Base-by-base conservation (phyloP, 2,888 invertebrate species). In the Drosophila helvetica region DNA sequence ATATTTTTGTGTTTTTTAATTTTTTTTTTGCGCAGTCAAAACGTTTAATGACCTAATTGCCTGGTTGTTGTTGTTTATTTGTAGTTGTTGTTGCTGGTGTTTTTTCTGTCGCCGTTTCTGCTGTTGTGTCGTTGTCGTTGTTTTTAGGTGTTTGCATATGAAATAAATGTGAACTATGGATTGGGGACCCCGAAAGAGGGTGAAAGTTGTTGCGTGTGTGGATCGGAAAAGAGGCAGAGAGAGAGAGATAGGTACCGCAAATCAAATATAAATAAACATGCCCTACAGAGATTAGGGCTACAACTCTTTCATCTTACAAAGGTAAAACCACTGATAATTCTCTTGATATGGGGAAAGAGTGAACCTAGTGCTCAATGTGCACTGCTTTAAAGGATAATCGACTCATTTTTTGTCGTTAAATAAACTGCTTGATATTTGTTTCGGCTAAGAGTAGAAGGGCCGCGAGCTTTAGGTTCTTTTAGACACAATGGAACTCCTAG, bases 1-100 rank as follows among this genome's bases (percentile, higher is more conserved):
- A 19, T 10, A 10, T 19, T 48, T 8, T 30, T 22, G 27, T 50
- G 17, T 9, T 22, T 30, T 42, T 50, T 19, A 45, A 5, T 22
- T 22, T 54, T 17, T 45, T 54, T 66, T 63, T 53, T 66, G 75
- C 51, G 64, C 63, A 70, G 19, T 12, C 53, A 48, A 72, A 53
- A 30, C 59, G 68, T 75, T 68, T 73, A 55, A 76, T 69, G 70
- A 75, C 75, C 73, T 50, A 73, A 75, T 73, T 76, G 76, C 98
- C 38, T 56, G 63, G 30, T 45, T 52, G 42, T 9, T 9, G 27
- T 2, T 27, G 27, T 45, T 22, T n/a, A n/a, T n/a, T n/a, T n/a
- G n/a, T n/a, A n/a, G 27, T 12, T 19, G 18, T 1, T 22, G 22
- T 22, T 5, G 22, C 5, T 25, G n/a, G n/a, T 48, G 25, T 22